Evolutionary conservation across 30 jellyfish, hydroid and myxozoan species (phyloP), one percentile per base, ranked within the genome.

Genomic region (Nemopilema nomurai): DNA sequence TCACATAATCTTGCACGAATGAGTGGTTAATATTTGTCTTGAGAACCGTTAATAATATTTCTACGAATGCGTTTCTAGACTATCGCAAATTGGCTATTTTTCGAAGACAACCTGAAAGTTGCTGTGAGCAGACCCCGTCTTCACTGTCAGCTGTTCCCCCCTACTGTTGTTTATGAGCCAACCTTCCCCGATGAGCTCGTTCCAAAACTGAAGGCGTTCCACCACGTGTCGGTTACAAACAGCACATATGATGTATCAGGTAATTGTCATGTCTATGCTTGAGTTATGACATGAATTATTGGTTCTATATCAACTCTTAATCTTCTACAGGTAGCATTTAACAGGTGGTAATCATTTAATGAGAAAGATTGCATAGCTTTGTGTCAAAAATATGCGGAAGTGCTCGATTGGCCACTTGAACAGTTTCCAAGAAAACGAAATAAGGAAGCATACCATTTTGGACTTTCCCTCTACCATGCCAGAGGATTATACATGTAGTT

Each of bases 111-210:
- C 81, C 30, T 96, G 77, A 96, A 91, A 41, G 90, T 91, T 8
- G 99, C 99, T 8, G 82, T 96, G 51, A 23, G 97, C 23, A 82
- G 99, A 68, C 99, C 99, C 1, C 87, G 99, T 17, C 90, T 96
- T 16, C 99, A 96, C 82, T 96, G 98, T 67, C 99, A 96, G 71
- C 91, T 96, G 9, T 96, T 89, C 85, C 99, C 99, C 19, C 99
- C 99, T 26, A 96, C 99, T 0, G 93, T 96, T 25, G 98, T 96
- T 4, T 90, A 90, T 72, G 99, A 96, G 76, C 97, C 97, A 17
- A 96, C 99, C 16, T 81, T 96, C 68, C 98, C 99, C 27, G 89
- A 84, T 18, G 93, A 74, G 52, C 76, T 96, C 62, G 98, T 96
- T 1, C 96, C 99, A 18, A 84, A 86, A 33, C 66, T 96, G 26